These are phyloP conservation scores for Pristis pectinata DNA, from an alignment of 2,797 vertebrate species.

Conservation along the genomic window DNA sequence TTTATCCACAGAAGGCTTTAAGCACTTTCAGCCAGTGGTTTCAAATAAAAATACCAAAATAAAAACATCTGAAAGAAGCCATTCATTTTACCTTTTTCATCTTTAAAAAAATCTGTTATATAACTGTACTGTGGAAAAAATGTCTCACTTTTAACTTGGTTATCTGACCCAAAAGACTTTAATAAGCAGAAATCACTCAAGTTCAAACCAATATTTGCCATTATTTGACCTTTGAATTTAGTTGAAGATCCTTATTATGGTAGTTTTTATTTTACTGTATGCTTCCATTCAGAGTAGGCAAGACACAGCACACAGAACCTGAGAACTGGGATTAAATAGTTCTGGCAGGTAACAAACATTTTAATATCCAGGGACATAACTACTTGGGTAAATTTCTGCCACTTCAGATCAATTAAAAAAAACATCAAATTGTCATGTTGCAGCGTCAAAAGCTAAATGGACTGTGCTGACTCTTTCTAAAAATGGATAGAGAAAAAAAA, in stretches of 20 bases:
- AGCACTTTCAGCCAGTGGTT: background rate
- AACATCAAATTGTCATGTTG: background rate
- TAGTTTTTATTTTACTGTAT: background rate
- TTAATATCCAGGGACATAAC: background rate
- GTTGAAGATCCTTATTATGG: too few species aligned
- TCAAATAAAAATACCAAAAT: background rate
- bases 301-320: background rate
- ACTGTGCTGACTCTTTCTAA: background rate
- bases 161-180: background rate
- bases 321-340: constrained; percentile 6
- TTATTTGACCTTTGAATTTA: background rate
- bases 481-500: background rate
- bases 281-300: background rate
- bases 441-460: background rate
- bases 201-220: background rate
- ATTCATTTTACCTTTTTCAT: background rate
- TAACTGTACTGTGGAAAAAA: background rate
- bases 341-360: background rate
- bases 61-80: background rate
- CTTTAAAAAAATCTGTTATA: background rate
- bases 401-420: constrained; percentile 10
- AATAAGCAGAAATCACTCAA: background rate
- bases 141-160: background rate
- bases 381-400: background rate
- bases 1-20: background rate